Evolutionary conservation across 1,140 invertebrate genomes (phyloP).

Genomic region (Lamellibrachia luymesi): DNA sequence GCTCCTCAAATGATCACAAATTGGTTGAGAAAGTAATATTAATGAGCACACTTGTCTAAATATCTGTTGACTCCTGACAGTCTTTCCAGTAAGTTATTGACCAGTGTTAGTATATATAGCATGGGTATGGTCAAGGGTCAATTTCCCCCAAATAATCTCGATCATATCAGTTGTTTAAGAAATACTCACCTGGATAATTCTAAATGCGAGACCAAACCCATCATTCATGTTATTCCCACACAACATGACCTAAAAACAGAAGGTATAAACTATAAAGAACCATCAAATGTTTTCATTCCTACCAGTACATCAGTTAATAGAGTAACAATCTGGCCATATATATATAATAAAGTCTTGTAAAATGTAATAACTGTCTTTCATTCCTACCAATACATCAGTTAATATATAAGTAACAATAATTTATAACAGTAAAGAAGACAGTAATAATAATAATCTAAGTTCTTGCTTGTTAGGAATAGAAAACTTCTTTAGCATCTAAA

Average conservation of each 20-base stretch:
- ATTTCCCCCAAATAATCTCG: neutral
- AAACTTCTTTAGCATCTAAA: neutral
- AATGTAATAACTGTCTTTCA: neutral
- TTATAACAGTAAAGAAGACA: neutral
- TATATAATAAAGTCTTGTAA: neutral
- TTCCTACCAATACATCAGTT: neutral
- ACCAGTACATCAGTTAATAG: neutral
- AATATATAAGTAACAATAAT: neutral
- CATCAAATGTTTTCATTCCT: neutral
- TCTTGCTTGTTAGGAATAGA: neutral
- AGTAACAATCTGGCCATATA: neutral
- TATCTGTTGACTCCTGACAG: no score
- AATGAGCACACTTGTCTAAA: no score
- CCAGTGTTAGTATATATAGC: no score
- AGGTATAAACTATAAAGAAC: conserved; percentile 11
- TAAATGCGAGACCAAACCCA: conserved; percentile 45
- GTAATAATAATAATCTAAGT: neutral
- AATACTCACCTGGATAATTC: conserved; percentile 48
- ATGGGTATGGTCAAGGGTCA: no score
- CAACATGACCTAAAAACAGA: conserved; percentile 42
- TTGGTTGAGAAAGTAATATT: no score
- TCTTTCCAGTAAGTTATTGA: no score
- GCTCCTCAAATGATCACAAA: no score
- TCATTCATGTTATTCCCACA: conserved; percentile 42
- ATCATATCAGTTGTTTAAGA: neutral